Evolutionary conservation across 1,140 invertebrate species (phyloP).

Genomic region (Lordiphosa mommai): DNA sequence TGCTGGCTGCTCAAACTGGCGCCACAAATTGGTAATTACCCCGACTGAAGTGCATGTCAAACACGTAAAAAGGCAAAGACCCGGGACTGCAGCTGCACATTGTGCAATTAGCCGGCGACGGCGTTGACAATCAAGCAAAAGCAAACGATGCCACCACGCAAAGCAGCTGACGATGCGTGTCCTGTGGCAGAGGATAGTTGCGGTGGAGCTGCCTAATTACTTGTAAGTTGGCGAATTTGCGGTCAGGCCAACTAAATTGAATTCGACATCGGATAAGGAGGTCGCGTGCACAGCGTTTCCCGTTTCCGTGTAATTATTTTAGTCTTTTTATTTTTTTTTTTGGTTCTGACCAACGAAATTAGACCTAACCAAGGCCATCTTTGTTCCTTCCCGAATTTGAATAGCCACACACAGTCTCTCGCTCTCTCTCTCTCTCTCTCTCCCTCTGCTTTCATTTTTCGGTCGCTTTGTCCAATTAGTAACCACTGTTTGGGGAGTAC

Average conservation of each 20-base stretch:
- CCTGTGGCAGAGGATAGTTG: constrained; percentile 28
- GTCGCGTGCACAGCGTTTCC: constrained; percentile 68
- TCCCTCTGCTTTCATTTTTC: constrained; percentile 53
- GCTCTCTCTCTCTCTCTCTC: not conserved
- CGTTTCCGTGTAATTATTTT: constrained; percentile 77
- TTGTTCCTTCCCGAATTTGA: constrained; percentile 50
- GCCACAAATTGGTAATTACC: constrained; percentile 75
- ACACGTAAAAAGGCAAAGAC: constrained; percentile 62
- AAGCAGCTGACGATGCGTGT: constrained; percentile 61
- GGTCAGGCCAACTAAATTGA: constrained; percentile 73
- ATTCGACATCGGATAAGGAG: constrained; percentile 60
- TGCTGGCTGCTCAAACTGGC: constrained; percentile 57
- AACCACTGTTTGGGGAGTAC: constrained; percentile 66
- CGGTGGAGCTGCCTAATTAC: constrained; percentile 73
- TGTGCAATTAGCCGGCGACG: constrained; percentile 62
- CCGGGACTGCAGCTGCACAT: constrained; percentile 32
- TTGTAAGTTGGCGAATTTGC: constrained; percentile 77
- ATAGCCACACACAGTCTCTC: constrained; percentile 20
- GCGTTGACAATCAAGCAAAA: constrained; percentile 66
- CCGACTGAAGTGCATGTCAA: constrained; percentile 67
- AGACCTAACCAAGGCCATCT: constrained; percentile 70
- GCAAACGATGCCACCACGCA: constrained; percentile 49
- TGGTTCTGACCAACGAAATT: constrained; percentile 68
- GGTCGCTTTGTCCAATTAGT: constrained; percentile 76
- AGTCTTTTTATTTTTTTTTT: constrained; percentile 73